Evolutionary conservation across 1,140 invertebrate species (phyloP), one percentile per base, ranked within the genome.

Genomic region (Cherax destructor): DNA sequence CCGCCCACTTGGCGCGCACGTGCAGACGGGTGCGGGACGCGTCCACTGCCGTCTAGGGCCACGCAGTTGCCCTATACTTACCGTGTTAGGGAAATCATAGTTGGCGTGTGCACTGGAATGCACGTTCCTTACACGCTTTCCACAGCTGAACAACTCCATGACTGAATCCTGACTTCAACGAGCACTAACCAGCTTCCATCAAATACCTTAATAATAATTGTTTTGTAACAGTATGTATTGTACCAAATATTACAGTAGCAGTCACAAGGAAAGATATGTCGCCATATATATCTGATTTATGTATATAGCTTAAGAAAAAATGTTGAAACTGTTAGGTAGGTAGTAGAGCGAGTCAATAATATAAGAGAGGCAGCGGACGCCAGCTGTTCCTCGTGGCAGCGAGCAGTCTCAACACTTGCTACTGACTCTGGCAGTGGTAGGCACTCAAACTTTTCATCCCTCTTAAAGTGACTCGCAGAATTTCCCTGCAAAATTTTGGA

Each of bases 1-100:
- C 91, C 91, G 91, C 91, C 91, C 86, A 88, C 86, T 78, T 65
- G n/a, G 21, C 74, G 91, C 91, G 91, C 91, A 92, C 86, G 91
- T 92, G 91, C 91, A 92, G 76, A 84, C 72, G 83, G 10, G 50
- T 72, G 41, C 76, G 56, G 24, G 5, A 24, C n/a, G 81, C 77
- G 74, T 72, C 91, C 83, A 80, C 83, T 88, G 83, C 88, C 88
- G 80, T 65, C 72, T 65, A 76, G 50, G 83, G 65, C 83, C 61
- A 56, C 52, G 80, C 86, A 91, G 86, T 91, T 91, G 89, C 49
- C 80, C 89, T 91, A 65, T 91, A 91, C 74, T 91, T 91, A 91
- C 89, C 89, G 85, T 84, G 89, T 91, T 91, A 91, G 83, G 83
- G 52, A 91, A 91, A 91, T 91, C 89, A 86, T 91, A 91, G 81